Conservation (phyloP, 2,113 vertebrate genomes). For the Symphodus melops region DNA sequence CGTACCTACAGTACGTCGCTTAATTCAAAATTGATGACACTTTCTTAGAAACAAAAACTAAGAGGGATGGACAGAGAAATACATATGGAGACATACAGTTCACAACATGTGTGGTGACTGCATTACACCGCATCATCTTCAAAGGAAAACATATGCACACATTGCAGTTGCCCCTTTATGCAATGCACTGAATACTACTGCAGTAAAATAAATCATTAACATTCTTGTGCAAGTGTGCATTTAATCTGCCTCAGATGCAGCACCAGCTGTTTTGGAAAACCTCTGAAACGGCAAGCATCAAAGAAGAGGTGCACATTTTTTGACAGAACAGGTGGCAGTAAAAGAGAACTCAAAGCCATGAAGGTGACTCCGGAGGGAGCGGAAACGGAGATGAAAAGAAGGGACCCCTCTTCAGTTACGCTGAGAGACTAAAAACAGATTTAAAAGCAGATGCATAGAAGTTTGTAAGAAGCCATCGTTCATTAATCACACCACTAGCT, state of each 20-base stretch:
- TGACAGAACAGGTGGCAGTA: slow-evolving; percentile 67
- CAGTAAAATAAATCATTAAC: slow-evolving; percentile 25
- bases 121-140: slow-evolving; percentile 18
- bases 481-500: slow-evolving; percentile 18
- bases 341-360: slow-evolving; percentile 33
- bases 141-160: slow-evolving; percentile 18
- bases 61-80: neutral
- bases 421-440: neutral
- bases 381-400: slow-evolving; percentile 44
- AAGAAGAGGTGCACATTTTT: slow-evolving; percentile 33
- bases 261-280: slow-evolving; percentile 68
- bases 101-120: neutral
- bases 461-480: slow-evolving; percentile 14
- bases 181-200: slow-evolving; percentile 15
- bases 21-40: slow-evolving; percentile 56
- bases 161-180: slow-evolving; percentile 33
- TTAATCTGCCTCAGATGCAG: slow-evolving; percentile 48
- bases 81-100: slow-evolving; percentile 1
- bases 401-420: neutral
- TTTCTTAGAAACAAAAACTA: neutral
- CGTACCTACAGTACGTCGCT: slow-evolving; percentile 47
- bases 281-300: slow-evolving; percentile 57
- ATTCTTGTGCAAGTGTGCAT: slow-evolving; percentile 44
- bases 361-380: slow-evolving; percentile 34
- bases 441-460: slow-evolving; percentile 6